Evolutionary conservation across 1,140 invertebrate species (phyloP), one percentile per base, ranked within the genome.

Genomic region (Lamellibrachia luymesi): DNA sequence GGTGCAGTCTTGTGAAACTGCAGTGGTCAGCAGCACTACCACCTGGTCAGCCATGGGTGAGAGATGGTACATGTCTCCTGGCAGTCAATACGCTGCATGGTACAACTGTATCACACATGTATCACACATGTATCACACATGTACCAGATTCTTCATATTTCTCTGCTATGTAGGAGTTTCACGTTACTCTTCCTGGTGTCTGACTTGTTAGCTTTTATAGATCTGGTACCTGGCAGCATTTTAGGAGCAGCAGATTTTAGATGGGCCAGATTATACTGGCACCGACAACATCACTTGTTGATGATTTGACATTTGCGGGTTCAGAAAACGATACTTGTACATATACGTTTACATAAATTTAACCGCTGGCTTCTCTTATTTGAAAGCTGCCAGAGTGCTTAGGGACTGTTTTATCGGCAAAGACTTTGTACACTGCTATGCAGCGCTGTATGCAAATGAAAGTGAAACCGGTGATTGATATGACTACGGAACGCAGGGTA

Each of bases 261-360:
- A 80, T 80, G 64, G 13, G 64, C 64, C 64, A 80, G 64, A 80
- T 80, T 80, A 22, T 80, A 80, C 64, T 80, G 5, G 64, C 13
- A 80, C 13, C 17, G 64, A 80, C 64, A 22, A 8, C 8, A 22
- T 80, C 64, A 17, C 17, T 10, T 80, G 64, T 80, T 80, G 13
- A 10, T 80, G 64, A 80, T 17, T 22, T 80, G 64, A 80, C 7
- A 8, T 80, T 22, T 17, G 64, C 17, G 64, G 17, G 64, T 80
- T 80, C 7, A 80, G 13, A 80, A 22, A 80, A 80, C 64, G 64
- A 80, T 2, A 10, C 25, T 80, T 80, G 64, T 80, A 80, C 64
- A 80, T 80, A 80, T 80, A 80, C 13, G 64, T 80, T 80, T 80
- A 80, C 64, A 80, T 80, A 80, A 80, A 80, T 80, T 80, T 80